phyloP scores from a whole-genome alignment of 2,113 vertebrate species.

The Rhabdornis inornatus region DNA sequence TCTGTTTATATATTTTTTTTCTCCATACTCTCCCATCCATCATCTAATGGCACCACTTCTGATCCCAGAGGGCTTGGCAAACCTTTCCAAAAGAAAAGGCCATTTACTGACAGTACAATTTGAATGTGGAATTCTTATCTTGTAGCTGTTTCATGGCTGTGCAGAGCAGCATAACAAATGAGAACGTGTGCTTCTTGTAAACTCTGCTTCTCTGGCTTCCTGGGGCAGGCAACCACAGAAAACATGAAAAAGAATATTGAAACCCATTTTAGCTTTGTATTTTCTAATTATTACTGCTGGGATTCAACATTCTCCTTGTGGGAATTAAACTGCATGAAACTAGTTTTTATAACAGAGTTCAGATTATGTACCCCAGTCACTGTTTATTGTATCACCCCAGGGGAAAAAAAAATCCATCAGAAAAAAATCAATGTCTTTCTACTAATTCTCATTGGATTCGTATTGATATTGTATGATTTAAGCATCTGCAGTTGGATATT shows the following conservation, averaged over 20 bases:
- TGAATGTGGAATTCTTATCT: neutral
- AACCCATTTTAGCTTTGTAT: neutral
- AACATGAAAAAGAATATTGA: neutral
- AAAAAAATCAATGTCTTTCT: neutral
- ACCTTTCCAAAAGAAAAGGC: neutral
- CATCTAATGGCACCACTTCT: neutral
- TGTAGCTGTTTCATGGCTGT: neutral
- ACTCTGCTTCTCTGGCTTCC: neutral
- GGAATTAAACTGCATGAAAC: neutral
- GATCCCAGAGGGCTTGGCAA: neutral
- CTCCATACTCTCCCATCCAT: neutral
- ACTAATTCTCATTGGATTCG: neutral
- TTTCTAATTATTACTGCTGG: neutral
- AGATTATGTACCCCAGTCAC: neutral
- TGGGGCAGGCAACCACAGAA: neutral
- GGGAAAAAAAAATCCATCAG: neutral
- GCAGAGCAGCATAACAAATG: neutral
- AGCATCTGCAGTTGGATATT: neutral
- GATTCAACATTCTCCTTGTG: neutral
- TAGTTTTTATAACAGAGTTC: neutral
- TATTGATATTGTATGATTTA: neutral
- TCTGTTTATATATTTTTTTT: neutral
- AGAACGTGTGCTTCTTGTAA: neutral
- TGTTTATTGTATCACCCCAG: neutral
- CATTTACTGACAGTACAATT: neutral